A percentile compares a stretch with the other conserved stretches of the same genome.
phyloP scores from a whole-genome alignment of 2,888 invertebrate species.

The Hyppa rectilinea region DNA sequence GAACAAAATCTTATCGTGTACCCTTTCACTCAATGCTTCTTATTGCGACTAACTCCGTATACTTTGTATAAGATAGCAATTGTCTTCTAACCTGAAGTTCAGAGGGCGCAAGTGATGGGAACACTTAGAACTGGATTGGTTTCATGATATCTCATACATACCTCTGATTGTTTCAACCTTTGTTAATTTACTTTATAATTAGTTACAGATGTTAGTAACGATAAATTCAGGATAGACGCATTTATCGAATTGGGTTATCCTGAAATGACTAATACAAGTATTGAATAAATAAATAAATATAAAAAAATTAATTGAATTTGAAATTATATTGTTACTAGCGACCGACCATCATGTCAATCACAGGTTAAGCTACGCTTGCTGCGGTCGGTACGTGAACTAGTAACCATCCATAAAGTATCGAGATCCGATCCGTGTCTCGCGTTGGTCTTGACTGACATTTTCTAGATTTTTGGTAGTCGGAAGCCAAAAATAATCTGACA shows the following conservation, averaged over 20 bases:
- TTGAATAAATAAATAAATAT: neutral
- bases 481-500: too few species aligned
- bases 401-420: too few species aligned
- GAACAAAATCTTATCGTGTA: constrained; percentile 80
- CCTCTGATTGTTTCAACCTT: neutral
- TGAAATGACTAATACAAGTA: neutral
- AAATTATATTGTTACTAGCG: too few species aligned
- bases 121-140: neutral
- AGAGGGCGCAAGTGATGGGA: constrained; percentile 64
- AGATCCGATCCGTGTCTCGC: too few species aligned
- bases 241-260: neutral
- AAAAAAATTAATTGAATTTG: too few species aligned
- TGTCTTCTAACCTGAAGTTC: constrained; percentile 72
- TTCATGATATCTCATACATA: neutral
- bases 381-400: too few species aligned
- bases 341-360: too few species aligned
- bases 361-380: too few species aligned
- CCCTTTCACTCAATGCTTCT: constrained; percentile 81
- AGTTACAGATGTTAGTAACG: neutral
- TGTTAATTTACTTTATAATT: neutral
- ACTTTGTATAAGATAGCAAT: constrained; percentile 81
- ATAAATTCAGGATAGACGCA: neutral
- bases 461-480: too few species aligned
- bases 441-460: too few species aligned
- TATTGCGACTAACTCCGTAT: constrained; percentile 80